Conservation (phyloP, 2,113 vertebrate genomes). For the Aythya baeri region DNA sequence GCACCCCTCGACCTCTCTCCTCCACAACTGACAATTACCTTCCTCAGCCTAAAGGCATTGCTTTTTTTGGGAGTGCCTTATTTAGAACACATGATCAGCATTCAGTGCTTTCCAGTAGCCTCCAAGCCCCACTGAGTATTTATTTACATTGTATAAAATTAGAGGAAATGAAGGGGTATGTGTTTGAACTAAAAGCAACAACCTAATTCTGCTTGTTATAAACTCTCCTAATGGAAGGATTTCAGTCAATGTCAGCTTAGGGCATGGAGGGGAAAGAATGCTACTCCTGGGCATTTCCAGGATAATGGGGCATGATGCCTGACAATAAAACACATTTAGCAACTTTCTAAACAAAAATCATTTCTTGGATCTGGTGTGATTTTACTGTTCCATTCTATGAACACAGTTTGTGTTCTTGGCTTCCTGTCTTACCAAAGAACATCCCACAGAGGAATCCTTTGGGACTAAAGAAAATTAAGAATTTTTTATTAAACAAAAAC, state of each 20-base stretch:
- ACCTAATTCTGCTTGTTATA: conserved; percentile 53
- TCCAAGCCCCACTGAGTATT: conserved; percentile 74
- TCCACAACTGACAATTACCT: conserved; percentile 75
- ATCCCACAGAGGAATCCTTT: neutral
- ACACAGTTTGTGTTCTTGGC: neutral
- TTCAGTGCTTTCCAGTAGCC: conserved; percentile 77
- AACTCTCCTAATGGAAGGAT: conserved; percentile 69
- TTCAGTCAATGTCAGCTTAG: conserved; percentile 73
- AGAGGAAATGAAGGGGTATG: conserved; percentile 81
- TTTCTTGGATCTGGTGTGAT: conserved; percentile 5
- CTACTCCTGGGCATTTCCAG: conserved; percentile 69
- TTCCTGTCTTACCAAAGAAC: conserved; percentile 4
- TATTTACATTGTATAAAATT: conserved; percentile 83
- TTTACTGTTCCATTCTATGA: neutral
- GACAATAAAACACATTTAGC: conserved; percentile 62
- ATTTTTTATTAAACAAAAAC: neutral
- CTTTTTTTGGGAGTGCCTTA: conserved; percentile 78
- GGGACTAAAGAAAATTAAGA: neutral
- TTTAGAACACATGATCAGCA: conserved; percentile 80
- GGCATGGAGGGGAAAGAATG: neutral
- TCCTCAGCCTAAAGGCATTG: conserved; percentile 79
- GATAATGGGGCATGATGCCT: conserved; percentile 60
- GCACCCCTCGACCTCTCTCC: conserved; percentile 78
- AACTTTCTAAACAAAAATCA: conserved; percentile 47
- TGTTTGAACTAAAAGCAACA: conserved; percentile 72